Evolutionary conservation across 2,113 vertebrate genomes (phyloP).

Genomic region (Anolis carolinensis): DNA sequence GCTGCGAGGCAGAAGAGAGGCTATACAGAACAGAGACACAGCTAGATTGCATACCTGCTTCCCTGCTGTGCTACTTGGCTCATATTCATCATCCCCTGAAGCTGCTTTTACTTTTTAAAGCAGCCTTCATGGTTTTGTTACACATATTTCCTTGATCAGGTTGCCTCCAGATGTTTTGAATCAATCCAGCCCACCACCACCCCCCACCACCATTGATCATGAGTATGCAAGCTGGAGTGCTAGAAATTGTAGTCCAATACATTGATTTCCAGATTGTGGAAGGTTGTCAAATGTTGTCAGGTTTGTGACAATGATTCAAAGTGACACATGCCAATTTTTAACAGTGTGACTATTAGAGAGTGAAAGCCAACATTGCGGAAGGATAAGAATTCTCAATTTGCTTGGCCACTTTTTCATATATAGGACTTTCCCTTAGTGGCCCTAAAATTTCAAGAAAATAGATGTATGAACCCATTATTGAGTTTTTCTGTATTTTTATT

Average conservation of each 20-base stretch:
- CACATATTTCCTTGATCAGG: background rate
- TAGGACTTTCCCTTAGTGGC: background rate
- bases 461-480: background rate
- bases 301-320: background rate
- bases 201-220: background rate
- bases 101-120: background rate
- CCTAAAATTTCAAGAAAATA: background rate
- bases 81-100: background rate
- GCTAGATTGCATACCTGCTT: background rate
- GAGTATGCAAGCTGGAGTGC: background rate
- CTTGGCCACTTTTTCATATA: background rate
- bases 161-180: background rate
- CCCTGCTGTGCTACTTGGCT: background rate
- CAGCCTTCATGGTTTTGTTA: background rate
- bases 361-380: background rate
- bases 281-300: background rate
- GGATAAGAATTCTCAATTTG: background rate
- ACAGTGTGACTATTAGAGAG: background rate
- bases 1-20: too few relatives aligned
- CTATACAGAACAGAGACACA: background rate
- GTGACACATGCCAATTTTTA: background rate
- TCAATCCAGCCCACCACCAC: background rate
- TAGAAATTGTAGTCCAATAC: background rate
- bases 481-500: background rate
- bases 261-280: too few relatives aligned